Conservation (phyloP, 2,113 vertebrate genomes). For the Myocastor coypus region DNA sequence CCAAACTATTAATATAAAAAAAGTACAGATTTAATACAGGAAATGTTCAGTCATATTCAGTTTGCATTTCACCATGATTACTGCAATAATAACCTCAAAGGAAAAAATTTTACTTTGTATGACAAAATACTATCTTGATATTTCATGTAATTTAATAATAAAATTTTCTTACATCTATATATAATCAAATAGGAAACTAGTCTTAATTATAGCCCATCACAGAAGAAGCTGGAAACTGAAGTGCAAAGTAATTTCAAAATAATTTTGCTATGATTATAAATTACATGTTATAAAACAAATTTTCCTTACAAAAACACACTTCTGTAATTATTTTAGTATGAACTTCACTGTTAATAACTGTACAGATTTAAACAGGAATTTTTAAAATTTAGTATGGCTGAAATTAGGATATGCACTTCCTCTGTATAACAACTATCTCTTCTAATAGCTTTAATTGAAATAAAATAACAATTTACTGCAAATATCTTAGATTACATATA, state of each 20-base stretch:
- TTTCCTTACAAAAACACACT: conserved; percentile 43
- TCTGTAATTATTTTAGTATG: conserved; percentile 59
- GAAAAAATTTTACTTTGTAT: conserved; percentile 58
- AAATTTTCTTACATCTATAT: conserved; percentile 50
- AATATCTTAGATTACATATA: conserved; percentile 49
- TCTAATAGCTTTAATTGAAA: not conserved
- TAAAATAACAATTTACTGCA: not conserved
- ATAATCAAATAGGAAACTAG: conserved; percentile 58
- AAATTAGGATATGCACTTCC: not conserved
- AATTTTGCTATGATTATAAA: conserved; percentile 57
- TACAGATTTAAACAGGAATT: conserved; percentile 32
- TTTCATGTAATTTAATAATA: conserved; percentile 55
- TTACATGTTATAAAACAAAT: conserved; percentile 49
- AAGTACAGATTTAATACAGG: conserved; percentile 9
- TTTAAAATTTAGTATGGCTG: not conserved
- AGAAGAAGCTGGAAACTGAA: conserved; percentile 63
- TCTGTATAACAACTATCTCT: conserved; percentile 40
- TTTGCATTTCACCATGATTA: conserved; percentile 47
- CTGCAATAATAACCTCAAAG: conserved; percentile 54
- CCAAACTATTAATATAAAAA: not conserved
- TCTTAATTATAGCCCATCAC: conserved; percentile 55
- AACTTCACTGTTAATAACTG: conserved; percentile 43
- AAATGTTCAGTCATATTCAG: conserved; percentile 27
- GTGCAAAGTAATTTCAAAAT: conserved; percentile 64
- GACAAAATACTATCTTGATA: conserved; percentile 26